These are phyloP conservation scores for Podotricha telesiphe DNA, from an alignment of 2,888 invertebrate species.

Conservation along the genomic window DNA sequence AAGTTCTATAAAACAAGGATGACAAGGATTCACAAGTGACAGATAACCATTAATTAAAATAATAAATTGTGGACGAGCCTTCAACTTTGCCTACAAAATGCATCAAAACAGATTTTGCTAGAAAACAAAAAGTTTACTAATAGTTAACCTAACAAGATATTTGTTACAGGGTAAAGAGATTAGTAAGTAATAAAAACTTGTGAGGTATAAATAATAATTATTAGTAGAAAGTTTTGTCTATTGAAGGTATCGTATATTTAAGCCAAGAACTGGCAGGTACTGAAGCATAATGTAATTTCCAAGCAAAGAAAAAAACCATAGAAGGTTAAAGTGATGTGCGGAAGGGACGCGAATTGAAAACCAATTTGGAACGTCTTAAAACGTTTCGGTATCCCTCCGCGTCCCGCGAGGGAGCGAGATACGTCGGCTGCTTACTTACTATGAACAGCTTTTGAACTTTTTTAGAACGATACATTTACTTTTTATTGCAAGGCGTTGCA, in stretches of 20 bases:
- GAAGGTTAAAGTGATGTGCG: constrained; percentile 26
- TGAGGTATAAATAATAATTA: not conserved
- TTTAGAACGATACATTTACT: constrained; percentile 18
- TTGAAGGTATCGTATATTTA: not conserved
- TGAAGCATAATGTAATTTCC: constrained; percentile 17
- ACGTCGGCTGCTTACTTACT: constrained; percentile 35
- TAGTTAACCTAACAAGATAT: not conserved
- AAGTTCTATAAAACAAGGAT: not conserved
- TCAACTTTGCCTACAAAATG: not conserved
- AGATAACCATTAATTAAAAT: constrained; percentile 18
- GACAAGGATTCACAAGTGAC: constrained; percentile 3
- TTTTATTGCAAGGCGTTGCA: not conserved
- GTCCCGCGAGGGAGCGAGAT: constrained; percentile 33
- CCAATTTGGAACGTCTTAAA: constrained; percentile 44
- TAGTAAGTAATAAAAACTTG: not conserved
- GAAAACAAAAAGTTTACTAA: not conserved
- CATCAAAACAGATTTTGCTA: not conserved
- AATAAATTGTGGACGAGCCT: not conserved
- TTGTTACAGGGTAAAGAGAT: not conserved
- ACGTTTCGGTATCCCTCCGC: constrained; percentile 35
- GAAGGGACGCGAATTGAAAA: constrained; percentile 39
- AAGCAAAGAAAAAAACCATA: constrained; percentile 24
- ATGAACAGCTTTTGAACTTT: constrained; percentile 37
- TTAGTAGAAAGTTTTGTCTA: not conserved
- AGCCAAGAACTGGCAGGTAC: not conserved